Evolutionary conservation across 1,140 invertebrate genomes (phyloP).

Genomic region (Heliconius melpomene): DNA sequence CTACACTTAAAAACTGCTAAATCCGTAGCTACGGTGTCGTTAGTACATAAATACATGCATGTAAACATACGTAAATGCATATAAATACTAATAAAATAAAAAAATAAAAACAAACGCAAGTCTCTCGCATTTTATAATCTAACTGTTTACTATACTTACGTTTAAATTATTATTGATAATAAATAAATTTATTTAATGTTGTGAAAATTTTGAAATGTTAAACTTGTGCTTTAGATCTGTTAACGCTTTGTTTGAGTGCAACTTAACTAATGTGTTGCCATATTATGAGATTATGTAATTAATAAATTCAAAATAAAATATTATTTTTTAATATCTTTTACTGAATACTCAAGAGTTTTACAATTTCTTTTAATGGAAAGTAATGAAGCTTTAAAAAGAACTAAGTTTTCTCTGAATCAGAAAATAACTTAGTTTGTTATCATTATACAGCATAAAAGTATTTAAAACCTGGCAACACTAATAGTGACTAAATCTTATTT

Average conservation of each 20-base stretch:
- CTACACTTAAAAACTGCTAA: no score
- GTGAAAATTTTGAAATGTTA: neutral
- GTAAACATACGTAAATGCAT: no score
- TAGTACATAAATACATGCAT: no score
- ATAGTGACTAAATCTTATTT: constrained; percentile 40
- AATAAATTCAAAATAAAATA: neutral
- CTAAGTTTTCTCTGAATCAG: neutral
- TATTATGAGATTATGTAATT: neutral
- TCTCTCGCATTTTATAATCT: neutral
- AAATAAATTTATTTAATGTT: neutral
- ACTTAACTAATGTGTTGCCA: constrained; percentile 6
- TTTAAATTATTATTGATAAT: neutral
- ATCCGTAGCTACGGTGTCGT: no score
- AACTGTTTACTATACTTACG: neutral
- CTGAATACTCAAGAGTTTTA: no score
- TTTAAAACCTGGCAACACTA: constrained; percentile 18
- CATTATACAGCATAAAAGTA: neutral
- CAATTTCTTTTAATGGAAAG: neutral
- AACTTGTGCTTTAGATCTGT: neutral
- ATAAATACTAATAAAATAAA: no score
- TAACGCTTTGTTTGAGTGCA: neutral
- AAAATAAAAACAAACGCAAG: no score
- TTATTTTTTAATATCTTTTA: neutral
- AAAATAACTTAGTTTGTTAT: neutral
- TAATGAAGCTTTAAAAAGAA: neutral